These are phyloP conservation scores for Apogon talboti DNA, from an alignment of 2,797 vertebrate genomes.

Conservation along the genomic window DNA sequence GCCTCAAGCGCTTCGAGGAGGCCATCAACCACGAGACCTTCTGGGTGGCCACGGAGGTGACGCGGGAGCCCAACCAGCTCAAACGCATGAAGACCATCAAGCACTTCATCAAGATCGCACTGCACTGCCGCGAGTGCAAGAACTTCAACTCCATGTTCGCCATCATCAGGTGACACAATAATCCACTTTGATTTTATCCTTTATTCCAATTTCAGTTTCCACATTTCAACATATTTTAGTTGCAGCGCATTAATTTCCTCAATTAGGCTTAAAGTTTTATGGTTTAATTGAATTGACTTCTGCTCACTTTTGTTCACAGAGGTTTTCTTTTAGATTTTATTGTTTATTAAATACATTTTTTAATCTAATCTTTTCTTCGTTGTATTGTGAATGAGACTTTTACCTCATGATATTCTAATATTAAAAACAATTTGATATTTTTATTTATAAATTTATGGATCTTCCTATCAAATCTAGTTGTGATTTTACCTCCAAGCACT, in stretches of 20 bases:
- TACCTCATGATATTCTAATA: no score
- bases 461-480: neutral
- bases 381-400: no score
- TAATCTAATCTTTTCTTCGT: no score
- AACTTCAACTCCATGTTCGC: constrained; percentile 99
- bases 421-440: no score
- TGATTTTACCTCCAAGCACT: neutral
- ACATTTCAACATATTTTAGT: no score
- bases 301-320: neutral
- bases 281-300: no score
- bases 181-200: neutral
- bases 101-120: constrained; percentile 98
- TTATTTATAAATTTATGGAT: no score
- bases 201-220: no score
- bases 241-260: no score
- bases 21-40: constrained; percentile 99
- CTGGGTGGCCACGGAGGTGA: constrained; percentile 97
- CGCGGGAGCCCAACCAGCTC: constrained; percentile 94
- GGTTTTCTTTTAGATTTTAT: neutral
- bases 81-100: constrained; percentile 99
- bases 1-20: constrained; percentile 97
- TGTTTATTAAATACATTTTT: no score
- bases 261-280: no score
- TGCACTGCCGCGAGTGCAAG: constrained; percentile 99
- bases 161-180: constrained; percentile 91